Evolutionary conservation across 2,113 vertebrate species (phyloP), one percentile per base, ranked within the genome.

Genomic region (Takifugu flavidus): DNA sequence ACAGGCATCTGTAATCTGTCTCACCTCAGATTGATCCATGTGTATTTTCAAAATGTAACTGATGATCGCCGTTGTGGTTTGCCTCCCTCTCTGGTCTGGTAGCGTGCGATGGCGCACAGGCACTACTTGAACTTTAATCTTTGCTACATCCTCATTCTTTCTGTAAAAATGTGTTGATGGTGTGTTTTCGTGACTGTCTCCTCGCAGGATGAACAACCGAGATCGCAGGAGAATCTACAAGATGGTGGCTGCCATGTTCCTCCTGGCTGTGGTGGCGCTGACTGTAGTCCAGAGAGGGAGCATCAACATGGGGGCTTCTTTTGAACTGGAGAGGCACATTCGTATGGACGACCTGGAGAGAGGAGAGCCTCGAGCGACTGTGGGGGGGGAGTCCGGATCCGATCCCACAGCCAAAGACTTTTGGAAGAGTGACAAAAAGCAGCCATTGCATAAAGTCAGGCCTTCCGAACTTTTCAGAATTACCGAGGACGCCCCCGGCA

Each of bases 261-360:
- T 98, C 68, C 82, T 94, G 56, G 85, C 94, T 29, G 85, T 90
- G 1, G 82, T 96, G 79, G 91, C 86, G 0, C 65, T 98, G 55
- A 94, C 90, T 0, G 82, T 96, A 11, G 53, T 91, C 75, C 95
- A 98, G 51, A 92, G 89, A 0, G 90, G 93, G 14, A 88, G 73
- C 67, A 67, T 92, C 1, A 89, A 87, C 10, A 69, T 73, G 4
- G 60, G 68, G 20, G 20, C 74, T 28, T 89, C 92, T 52, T 92
- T 94, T 57, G 87, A 91, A 25, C 78, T 91, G 0, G 88, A 91
- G 47, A 79, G 85, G 60, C 88, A 82, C 65, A 59, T 69, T 7
- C 79, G 67, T 31, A 89, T 82, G 77, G 69, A 86, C 15, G 25
- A 56, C 5, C 64, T 72, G 0, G 44, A 42, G 0, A 80, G 63